Evolutionary conservation across 2,888 invertebrate species (phyloP), one percentile per base, ranked within the genome.

Genomic region (Cataglyphis albicans): DNA sequence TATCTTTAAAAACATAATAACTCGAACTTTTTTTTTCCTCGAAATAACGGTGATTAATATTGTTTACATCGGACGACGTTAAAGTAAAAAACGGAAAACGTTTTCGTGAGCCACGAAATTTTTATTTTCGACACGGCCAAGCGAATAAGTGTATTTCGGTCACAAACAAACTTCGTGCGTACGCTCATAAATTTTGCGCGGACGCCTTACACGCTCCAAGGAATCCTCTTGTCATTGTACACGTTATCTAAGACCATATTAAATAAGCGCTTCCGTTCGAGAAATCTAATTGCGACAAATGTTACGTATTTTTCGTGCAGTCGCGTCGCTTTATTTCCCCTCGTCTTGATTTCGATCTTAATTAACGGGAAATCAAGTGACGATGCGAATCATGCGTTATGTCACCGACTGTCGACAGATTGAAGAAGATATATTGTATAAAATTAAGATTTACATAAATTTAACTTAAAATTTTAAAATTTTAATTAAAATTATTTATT

Each of bases 101-200:
- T 41, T 74, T 64, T 74, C 12, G 18, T 38, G 52, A 29, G 9
- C 57, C 61, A 52, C 59, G 67, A 64, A n/a, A 82, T 80, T 80
- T 80, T 85, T 82, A 88, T 86, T 87, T 87, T 72, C 75, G 35
- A 82, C 86, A 76, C 84, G 82, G 9, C 61, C 86, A 61, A 87
- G 78, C 80, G 82, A 87, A 82, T 76, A 87, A 87, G 82, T 64
- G 67, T 87, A 87, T 88, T 87, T 87, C 72, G 80, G 84, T 87
- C 88, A 88, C 87, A 82, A 74, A 81, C 78, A 38, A 12, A 44
- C 21, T n/a, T 35, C 35, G 52, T 38, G 78, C 73, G 76, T 75
- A 83, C 70, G 65, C 73, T 41, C 83, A 73, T 67, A 63, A 81
- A 78, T 70, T 80, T 61, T 52, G 61, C 61, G 80, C 61, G 21